Evolutionary conservation across 2,113 vertebrate species (phyloP).

Genomic region (Sturnus vulgaris): DNA sequence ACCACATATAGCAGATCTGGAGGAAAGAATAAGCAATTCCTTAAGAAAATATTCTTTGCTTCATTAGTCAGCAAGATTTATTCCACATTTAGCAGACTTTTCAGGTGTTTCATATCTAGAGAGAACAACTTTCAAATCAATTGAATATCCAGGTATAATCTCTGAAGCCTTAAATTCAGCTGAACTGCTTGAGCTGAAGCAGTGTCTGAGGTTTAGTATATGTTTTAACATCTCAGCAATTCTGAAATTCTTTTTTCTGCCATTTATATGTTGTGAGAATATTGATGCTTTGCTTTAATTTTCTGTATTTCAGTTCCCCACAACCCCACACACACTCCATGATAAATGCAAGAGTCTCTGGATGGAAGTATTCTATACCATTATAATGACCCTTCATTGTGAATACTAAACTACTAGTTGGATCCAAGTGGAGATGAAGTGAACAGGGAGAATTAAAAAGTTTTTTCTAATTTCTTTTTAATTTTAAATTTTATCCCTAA

Average conservation of each 20-base stretch:
- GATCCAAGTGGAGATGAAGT: not conserved
- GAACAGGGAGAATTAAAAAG: not conserved
- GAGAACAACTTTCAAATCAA: not conserved
- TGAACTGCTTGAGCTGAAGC: not conserved
- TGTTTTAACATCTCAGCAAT: not conserved
- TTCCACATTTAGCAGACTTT: not conserved
- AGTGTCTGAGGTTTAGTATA: not conserved
- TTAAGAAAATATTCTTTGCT: not conserved
- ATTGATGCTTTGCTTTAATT: not conserved
- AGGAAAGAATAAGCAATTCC: not conserved
- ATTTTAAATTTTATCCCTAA: not conserved
- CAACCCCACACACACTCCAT: not conserved
- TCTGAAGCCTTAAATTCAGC: not conserved
- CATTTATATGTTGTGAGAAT: not conserved
- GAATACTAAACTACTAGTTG: not conserved
- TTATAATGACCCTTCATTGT: not conserved
- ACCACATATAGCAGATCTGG: not conserved
- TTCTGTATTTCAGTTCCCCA: not conserved
- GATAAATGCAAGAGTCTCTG: not conserved
- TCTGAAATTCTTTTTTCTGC: not conserved
- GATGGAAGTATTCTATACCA: not conserved
- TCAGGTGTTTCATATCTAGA: not conserved
- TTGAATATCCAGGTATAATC: not conserved
- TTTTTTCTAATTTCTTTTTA: not conserved
- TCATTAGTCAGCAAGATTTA: not conserved